Evolutionary conservation across 2,797 vertebrate species (phyloP).

Genomic region (Mastacembelus armatus): DNA sequence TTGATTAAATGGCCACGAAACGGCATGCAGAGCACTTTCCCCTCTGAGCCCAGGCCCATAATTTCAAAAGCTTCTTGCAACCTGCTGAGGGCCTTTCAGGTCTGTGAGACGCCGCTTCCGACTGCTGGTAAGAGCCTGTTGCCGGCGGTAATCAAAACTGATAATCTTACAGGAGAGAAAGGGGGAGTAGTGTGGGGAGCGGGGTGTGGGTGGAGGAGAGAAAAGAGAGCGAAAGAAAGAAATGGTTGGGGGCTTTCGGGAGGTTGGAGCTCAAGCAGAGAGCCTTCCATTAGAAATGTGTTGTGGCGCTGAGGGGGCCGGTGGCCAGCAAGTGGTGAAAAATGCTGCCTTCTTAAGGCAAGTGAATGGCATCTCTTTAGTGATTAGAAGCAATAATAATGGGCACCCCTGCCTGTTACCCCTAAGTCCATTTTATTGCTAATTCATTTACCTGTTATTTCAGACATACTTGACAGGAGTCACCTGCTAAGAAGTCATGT

Average conservation of each 20-base stretch:
- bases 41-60: constrained; percentile 89
- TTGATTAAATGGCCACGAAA: constrained; percentile 98
- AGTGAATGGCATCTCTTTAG: constrained; percentile 99
- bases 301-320: constrained; percentile 97
- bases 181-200: constrained; percentile 25
- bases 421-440: constrained; percentile 99
- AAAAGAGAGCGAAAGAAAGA: constrained; percentile 78
- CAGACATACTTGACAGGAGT: constrained; percentile 95
- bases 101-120: constrained; percentile 89
- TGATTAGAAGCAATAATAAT: constrained; percentile 99
- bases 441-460: constrained; percentile 99
- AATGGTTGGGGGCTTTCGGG: constrained; percentile 90
- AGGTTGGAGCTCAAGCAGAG: constrained; percentile 94
- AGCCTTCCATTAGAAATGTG: constrained; percentile 99
- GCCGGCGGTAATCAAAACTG: constrained; percentile 99
- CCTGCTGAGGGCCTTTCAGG: constrained; percentile 98
- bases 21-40: constrained; percentile 91
- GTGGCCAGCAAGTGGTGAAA: constrained; percentile 94
- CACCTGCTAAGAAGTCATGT: constrained; percentile 98
- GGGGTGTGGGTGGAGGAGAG: constrained; percentile 65
- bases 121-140: constrained; percentile 97
- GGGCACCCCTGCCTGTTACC: constrained; percentile 94
- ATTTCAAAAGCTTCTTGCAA: constrained; percentile 97
- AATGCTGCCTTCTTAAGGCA: constrained; percentile 96
- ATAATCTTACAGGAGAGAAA: constrained; percentile 92